Evolutionary conservation across 2,113 vertebrate species (phyloP), one percentile per base, ranked within the genome.

Genomic region (Caracal caracal): DNA sequence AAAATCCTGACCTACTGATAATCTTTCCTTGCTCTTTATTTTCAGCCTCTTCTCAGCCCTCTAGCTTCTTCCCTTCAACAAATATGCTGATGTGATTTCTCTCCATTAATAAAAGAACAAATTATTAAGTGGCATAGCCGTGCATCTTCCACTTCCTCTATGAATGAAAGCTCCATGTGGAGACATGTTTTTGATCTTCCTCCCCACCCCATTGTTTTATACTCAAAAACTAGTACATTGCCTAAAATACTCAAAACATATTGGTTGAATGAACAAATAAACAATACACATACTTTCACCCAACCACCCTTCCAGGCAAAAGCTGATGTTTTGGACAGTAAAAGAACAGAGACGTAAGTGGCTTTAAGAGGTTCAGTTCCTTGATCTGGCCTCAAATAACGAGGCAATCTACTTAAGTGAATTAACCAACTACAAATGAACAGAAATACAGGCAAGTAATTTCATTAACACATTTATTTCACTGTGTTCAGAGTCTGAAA

Each of bases 81-180:
- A 68, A 93, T 28, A 87, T 11, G 56, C n/a, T 83, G 37, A 83
- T 92, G 59, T 92, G 37, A 83, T 73, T 83, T 92, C 16, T 83
- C 56, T 73, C 37, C 79, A 47, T 63, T 65, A 85, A 33, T 37
- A n/a, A 87, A 68, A 71, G 9, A 83, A 68, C 28, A 86, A 87
- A 20, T 79, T 49, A 49, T 49, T 88, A 65, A 65, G 47, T 59
- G 63, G 47, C 59, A 93, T 22, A 76, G 17, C 59, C 35, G 6
- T 20, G 9, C 30, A 79, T 56, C 61, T 79, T 70, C 30, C 30
- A 59, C 11, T n/a, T 68, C 20, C 47, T 63, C 59, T 10, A 7
- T 5, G 28, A 78, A 79, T 43, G n/a, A 66, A 79, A 79, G 35
- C 61, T 43, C 35, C 35, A 28, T 16, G 10, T 1, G 7, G n/a